A percentile compares a stretch with the other conserved stretches of the same genome.
Evolutionary conservation across 2,113 vertebrate species (phyloP).

Genomic region (Heloderma charlesbogerti): DNA sequence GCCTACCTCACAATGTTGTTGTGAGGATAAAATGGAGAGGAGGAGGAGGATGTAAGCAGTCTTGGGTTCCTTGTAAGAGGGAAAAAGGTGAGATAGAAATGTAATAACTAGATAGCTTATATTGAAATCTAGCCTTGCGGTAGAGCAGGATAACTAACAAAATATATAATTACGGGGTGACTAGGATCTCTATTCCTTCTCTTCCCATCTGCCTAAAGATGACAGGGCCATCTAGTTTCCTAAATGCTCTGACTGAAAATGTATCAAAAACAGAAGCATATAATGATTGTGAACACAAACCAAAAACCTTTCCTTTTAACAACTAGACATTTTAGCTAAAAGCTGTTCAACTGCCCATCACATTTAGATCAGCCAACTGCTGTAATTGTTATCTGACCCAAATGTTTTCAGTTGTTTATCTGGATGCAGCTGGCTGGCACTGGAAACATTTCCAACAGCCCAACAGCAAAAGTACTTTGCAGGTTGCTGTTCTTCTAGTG

Average conservation of each 20-base stretch:
- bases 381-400: not conserved
- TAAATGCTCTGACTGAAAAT: not conserved
- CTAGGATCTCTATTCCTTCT: not conserved
- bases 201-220: not conserved
- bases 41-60: too few relatives aligned
- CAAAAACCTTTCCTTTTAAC: slow-evolving; percentile 20
- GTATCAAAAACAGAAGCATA: not conserved
- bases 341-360: not conserved
- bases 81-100: too few relatives aligned
- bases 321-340: slow-evolving; percentile 49
- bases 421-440: slow-evolving; percentile 54
- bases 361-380: slow-evolving; percentile 6
- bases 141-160: not conserved
- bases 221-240: not conserved
- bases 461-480: slow-evolving; percentile 9
- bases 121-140: not conserved
- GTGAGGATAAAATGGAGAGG: too few relatives aligned
- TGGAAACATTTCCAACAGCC: slow-evolving; percentile 52
- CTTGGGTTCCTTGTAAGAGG: too few relatives aligned
- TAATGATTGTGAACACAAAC: not conserved
- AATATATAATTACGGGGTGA: not conserved
- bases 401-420: slow-evolving; percentile 1
- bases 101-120: not conserved
- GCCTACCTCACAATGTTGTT: too few relatives aligned
- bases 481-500: slow-evolving; percentile 38